These are phyloP conservation scores for Pangasius larnaudii DNA, from an alignment of 2,797 vertebrate genomes.

Conservation along the genomic window DNA sequence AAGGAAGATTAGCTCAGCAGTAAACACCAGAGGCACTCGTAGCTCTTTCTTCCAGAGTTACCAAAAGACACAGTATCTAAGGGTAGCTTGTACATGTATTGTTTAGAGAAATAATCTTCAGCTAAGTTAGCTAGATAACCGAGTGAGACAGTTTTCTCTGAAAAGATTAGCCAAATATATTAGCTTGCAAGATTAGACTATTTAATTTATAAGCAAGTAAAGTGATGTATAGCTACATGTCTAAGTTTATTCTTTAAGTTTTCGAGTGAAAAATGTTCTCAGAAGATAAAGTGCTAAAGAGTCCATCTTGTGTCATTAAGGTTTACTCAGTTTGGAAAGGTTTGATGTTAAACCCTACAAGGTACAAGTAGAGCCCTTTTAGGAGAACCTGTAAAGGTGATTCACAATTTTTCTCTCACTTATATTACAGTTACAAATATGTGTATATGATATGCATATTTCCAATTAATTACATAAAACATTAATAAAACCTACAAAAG, in stretches of 20 bases:
- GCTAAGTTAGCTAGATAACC: not conserved
- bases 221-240: not conserved
- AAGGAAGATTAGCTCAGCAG: constrained; percentile 26
- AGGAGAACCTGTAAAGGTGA: not conserved
- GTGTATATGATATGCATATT: not conserved
- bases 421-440: not conserved
- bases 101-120: not conserved
- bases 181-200: not conserved
- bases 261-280: not conserved
- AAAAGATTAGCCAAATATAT: not conserved
- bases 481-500: not conserved
- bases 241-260: not conserved
- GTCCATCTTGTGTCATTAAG: not conserved
- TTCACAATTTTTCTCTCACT: not conserved
- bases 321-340: not conserved
- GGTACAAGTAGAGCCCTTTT: not conserved
- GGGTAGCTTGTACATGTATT: not conserved
- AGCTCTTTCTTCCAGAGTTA: not conserved
- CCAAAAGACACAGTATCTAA: not conserved
- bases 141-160: not conserved
- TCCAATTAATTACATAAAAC: not conserved
- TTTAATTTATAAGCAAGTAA: not conserved
- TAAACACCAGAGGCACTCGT: constrained; percentile 1
- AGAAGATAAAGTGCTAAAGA: not conserved
- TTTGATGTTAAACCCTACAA: not conserved